A percentile compares a stretch with the other conserved stretches of the same genome.
Evolutionary conservation across 2,888 invertebrate species (phyloP).

Genomic region (Tupiocoris notatus): DNA sequence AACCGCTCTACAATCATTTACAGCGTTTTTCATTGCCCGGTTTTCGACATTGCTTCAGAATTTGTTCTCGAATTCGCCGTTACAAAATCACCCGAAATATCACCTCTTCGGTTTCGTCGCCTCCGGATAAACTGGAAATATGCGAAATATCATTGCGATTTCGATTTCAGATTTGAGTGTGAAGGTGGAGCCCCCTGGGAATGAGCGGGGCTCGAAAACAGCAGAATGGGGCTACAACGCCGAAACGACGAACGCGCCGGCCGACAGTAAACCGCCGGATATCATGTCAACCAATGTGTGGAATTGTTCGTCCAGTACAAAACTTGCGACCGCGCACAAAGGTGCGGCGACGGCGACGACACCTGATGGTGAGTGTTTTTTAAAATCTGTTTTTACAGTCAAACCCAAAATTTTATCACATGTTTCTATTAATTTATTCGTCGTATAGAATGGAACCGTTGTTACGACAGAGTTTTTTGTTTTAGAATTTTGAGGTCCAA

Average conservation of each 20-base stretch:
- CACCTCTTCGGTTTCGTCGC: not conserved
- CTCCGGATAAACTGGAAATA: not conserved
- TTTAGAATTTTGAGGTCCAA: too few species aligned
- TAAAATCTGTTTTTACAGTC: too few species aligned
- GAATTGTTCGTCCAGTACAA: conserved; percentile 62
- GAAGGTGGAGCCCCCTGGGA: conserved; percentile 62
- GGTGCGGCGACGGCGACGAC: conserved; percentile 75
- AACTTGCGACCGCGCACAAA: conserved; percentile 50
- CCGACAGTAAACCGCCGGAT: conserved; percentile 37
- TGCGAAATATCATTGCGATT: too few species aligned
- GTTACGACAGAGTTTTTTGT: too few species aligned
- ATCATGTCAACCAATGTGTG: conserved; percentile 54
- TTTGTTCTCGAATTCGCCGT: too few species aligned
- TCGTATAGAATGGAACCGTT: too few species aligned
- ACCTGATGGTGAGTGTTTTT: conserved; percentile 75
- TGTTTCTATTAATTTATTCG: too few species aligned
- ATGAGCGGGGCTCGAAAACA: conserved; percentile 34
- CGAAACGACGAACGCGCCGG: conserved; percentile 29
- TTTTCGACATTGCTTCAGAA: too few species aligned
- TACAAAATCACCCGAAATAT: not conserved
- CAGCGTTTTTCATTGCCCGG: too few species aligned
- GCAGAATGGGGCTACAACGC: conserved; percentile 44
- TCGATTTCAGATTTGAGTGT: conserved; percentile 69
- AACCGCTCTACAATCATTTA: not conserved
- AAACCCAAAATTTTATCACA: too few species aligned